Conservation (phyloP, 2,888 invertebrate genomes). For the Cerastis leucographa region DNA sequence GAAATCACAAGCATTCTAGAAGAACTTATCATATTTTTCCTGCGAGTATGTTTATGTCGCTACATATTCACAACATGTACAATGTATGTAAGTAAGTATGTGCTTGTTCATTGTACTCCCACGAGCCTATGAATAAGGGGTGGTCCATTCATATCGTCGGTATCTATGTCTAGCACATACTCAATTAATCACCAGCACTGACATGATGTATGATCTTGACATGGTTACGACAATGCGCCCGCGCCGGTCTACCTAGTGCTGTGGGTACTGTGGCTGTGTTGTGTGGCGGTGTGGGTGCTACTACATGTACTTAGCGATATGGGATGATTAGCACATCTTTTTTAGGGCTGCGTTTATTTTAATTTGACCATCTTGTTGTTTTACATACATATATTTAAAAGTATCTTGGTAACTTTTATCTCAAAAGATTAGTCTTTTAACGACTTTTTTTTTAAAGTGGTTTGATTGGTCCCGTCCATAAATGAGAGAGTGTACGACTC, state of each 20-base stretch:
- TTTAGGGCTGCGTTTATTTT: conserved; percentile 38
- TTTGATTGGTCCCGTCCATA: not conserved
- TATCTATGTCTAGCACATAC: conserved; percentile 15
- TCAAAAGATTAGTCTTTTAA: not conserved
- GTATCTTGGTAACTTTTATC: not conserved
- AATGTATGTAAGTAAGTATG: not conserved
- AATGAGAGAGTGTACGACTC: not conserved
- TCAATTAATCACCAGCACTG: conserved; percentile 44
- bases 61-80: not conserved
- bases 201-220: conserved; percentile 69
- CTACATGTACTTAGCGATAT: conserved; percentile 40
- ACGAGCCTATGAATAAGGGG: conserved; percentile 21
- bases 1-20: not conserved
- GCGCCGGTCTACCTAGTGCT: conserved; percentile 19
- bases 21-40: not conserved
- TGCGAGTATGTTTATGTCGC: not conserved
- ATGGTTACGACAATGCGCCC: conserved; percentile 63
- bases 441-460: not conserved
- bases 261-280: conserved; percentile 1
- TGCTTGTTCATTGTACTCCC: conserved; percentile 25
- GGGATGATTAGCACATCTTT: conserved; percentile 30
- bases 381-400: not conserved
- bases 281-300: conserved; percentile 59
- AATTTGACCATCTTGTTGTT: not conserved
- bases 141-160: conserved; percentile 22